Conservation (phyloP, 2,888 invertebrate genomes). For the Orthosia gracilis region DNA sequence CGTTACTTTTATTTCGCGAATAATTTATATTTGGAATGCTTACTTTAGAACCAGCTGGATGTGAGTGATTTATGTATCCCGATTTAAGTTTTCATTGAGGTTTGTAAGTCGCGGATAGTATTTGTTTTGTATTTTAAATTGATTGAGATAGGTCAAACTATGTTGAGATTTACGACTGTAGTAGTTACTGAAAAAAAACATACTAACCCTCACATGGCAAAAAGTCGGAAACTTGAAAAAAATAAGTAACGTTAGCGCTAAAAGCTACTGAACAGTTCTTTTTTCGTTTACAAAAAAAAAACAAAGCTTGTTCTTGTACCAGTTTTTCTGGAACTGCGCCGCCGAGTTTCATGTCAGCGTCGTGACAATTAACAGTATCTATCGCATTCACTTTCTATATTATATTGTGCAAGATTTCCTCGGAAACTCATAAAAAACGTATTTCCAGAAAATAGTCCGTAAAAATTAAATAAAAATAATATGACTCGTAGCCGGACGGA, state of each 20-base stretch:
- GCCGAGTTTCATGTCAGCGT: background rate
- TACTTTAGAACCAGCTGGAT: conserved; percentile 46
- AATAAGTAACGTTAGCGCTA: no score
- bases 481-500: conserved; percentile 44
- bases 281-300: no score
- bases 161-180: background rate
- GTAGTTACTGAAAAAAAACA: background rate
- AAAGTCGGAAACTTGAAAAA: no score
- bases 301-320: no score
- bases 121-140: no score
- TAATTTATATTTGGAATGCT: conserved; percentile 51
- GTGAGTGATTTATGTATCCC: conserved; percentile 41
- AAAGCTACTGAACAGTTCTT: no score
- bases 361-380: background rate
- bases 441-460: conserved; percentile 39
- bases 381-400: background rate
- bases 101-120: conserved; percentile 13
- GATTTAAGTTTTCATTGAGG: conserved; percentile 35
- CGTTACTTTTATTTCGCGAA: conserved; percentile 49
- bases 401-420: conserved; percentile 15
- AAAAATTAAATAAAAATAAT: conserved; percentile 34
- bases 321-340: background rate
- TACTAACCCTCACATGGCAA: no score
- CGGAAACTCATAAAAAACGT: conserved; percentile 1
- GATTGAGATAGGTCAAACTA: background rate